Conservation (phyloP, 1,140 invertebrate species). For the Gryllus bimaculatus region DNA sequence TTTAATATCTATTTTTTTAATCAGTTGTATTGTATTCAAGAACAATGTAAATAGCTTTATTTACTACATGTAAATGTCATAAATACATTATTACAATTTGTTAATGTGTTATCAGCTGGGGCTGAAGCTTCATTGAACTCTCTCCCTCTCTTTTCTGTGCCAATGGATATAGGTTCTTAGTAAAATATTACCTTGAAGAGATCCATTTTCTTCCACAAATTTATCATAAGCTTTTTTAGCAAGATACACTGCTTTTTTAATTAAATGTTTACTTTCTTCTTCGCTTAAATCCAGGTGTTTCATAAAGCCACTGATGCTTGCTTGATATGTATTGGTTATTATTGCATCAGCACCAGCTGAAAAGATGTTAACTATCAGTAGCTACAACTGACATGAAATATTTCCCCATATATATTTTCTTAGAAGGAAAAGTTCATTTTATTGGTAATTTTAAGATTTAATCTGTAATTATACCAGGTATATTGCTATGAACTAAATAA, state of each 20-base stretch:
- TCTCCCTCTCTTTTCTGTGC: too few species aligned
- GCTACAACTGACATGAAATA: too few species aligned
- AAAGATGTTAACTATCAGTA: not conserved
- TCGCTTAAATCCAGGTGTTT: slow-evolving; percentile 53
- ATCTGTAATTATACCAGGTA: too few species aligned
- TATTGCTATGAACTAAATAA: too few species aligned
- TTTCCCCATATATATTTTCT: too few species aligned
- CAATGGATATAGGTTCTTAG: too few species aligned
- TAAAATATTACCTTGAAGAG: slow-evolving; percentile 9
- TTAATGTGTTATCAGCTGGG: not conserved
- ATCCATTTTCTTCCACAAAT: slow-evolving; percentile 40
- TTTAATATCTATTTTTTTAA: not conserved
- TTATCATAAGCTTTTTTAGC: slow-evolving; percentile 50
- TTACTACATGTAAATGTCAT: too few species aligned
- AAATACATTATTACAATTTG: not conserved
- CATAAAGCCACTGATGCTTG: slow-evolving; percentile 65
- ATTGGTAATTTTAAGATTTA: too few species aligned
- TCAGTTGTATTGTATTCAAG: not conserved
- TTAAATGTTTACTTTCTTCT: slow-evolving; percentile 53
- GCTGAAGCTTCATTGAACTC: not conserved
- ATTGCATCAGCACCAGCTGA: slow-evolving; percentile 75
- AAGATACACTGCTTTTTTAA: slow-evolving; percentile 57
- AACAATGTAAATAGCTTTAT: not conserved
- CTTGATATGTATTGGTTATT: slow-evolving; percentile 82
- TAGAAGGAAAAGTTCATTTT: too few species aligned